A percentile compares a stretch with the other conserved stretches of the same genome.
Conservation (phyloP, 1,140 invertebrate genomes). For the Druon quercuslanigerum region DNA sequence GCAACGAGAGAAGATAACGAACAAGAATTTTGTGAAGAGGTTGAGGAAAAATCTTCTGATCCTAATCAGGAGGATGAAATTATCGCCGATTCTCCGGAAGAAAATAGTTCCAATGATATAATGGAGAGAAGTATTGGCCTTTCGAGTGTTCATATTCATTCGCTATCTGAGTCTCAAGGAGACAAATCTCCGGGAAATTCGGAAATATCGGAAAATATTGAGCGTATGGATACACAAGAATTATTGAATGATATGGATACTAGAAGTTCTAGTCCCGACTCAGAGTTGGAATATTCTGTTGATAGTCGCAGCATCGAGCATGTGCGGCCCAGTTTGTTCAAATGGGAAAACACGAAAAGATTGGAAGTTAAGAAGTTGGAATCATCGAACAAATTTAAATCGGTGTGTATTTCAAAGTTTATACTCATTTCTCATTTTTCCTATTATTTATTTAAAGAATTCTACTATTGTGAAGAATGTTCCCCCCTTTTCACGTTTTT, state of each 20-base stretch:
- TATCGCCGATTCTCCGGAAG: background rate
- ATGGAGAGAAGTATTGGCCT: conserved; percentile 26
- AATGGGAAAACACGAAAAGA: conserved; percentile 47
- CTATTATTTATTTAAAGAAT: too few species aligned
- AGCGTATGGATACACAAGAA: conserved; percentile 30
- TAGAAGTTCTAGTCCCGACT: background rate
- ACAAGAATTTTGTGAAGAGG: conserved; percentile 8
- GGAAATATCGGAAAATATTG: conserved; percentile 39
- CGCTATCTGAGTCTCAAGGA: conserved; percentile 21
- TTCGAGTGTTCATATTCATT: conserved; percentile 31
- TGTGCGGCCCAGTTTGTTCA: conserved; percentile 46
- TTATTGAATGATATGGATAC: conserved; percentile 24
- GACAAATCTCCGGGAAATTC: conserved; percentile 34
- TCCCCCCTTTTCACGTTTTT: too few species aligned
- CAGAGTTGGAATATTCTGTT: conserved; percentile 30
- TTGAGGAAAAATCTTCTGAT: conserved; percentile 20
- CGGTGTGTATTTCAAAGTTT: conserved; percentile 13
- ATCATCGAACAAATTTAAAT: background rate
- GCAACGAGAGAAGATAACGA: background rate
- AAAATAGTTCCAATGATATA: conserved; percentile 25
- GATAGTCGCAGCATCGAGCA: conserved; percentile 6
- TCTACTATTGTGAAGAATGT: too few species aligned
- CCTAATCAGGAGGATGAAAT: conserved; percentile 3
- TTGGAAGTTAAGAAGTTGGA: conserved; percentile 9
- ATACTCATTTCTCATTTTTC: too few species aligned